Percentiles rank a stretch among this genome's conserved stretches.
Evolutionary conservation across 1,140 invertebrate species (phyloP).

Genomic region (Cotesia vestalis): DNA sequence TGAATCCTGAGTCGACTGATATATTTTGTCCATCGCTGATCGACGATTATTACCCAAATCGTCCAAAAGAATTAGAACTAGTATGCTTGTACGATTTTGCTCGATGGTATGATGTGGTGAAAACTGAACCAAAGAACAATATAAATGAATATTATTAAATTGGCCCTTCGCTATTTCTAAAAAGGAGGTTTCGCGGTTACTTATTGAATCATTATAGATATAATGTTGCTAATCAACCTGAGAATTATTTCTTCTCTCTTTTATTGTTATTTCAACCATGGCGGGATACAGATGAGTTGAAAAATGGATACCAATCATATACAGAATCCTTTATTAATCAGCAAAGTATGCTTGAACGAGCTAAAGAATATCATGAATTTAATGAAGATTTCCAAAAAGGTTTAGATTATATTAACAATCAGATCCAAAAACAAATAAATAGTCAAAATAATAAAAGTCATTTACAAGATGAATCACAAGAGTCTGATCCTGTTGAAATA

Average conservation of each 20-base stretch:
- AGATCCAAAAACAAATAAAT: no score
- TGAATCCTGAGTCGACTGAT: conserved; percentile 9
- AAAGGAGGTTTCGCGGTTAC: not conserved
- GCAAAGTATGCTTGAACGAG: no score
- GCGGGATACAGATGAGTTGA: not conserved
- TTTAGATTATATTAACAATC: no score
- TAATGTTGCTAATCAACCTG: not conserved
- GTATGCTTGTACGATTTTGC: conserved; percentile 6
- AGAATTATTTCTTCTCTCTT: not conserved
- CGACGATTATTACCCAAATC: not conserved
- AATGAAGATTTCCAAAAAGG: no score
- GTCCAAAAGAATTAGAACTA: not conserved
- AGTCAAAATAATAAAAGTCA: no score
- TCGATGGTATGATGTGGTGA: not conserved
- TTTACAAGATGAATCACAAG: no score
- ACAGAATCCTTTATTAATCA: conserved; percentile 25
- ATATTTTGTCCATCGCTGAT: conserved; percentile 15
- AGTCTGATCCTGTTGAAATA: no score
- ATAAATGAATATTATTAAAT: not conserved
- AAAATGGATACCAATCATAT: conserved; percentile 10
- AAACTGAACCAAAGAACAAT: not conserved
- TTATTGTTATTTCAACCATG: conserved; percentile 11
- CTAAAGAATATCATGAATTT: no score
- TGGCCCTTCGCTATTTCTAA: conserved; percentile 25
- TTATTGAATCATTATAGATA: not conserved